A percentile compares a stretch with the other conserved stretches of the same genome.
Conservation (phyloP, 1,140 invertebrate genomes). For the Lordiphosa mommai region DNA sequence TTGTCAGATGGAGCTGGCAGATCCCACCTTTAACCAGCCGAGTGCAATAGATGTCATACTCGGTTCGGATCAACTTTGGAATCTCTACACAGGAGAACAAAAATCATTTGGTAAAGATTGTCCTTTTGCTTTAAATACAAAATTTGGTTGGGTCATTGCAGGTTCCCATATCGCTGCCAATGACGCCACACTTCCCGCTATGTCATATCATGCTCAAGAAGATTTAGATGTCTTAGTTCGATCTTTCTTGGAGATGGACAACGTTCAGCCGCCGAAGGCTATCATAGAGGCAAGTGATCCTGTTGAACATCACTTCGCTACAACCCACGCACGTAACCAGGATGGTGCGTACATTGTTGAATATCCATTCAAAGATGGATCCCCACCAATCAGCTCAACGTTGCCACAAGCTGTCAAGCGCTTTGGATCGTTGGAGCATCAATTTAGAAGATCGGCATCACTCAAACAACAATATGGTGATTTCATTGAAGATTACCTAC, state of each 20-base stretch:
- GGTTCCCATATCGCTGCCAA: not conserved
- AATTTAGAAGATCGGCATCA: not conserved
- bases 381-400: not conserved
- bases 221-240: not conserved
- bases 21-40: no score
- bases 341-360: not conserved
- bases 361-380: not conserved
- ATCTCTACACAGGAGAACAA: no score
- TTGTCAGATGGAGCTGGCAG: not conserved
- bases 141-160: constrained; percentile 3
- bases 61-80: no score
- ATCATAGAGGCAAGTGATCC: not conserved
- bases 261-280: not conserved
- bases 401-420: not conserved
- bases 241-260: not conserved
- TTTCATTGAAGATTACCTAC: not conserved
- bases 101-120: no score
- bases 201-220: not conserved
- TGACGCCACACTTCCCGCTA: not conserved
- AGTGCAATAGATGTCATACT: no score
- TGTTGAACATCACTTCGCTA: not conserved
- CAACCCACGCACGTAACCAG: not conserved
- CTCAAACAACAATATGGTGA: not conserved
- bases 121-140: not conserved
- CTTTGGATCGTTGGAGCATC: not conserved